Conservation (phyloP, 2,888 invertebrate species). For the Athetis lepigone region DNA sequence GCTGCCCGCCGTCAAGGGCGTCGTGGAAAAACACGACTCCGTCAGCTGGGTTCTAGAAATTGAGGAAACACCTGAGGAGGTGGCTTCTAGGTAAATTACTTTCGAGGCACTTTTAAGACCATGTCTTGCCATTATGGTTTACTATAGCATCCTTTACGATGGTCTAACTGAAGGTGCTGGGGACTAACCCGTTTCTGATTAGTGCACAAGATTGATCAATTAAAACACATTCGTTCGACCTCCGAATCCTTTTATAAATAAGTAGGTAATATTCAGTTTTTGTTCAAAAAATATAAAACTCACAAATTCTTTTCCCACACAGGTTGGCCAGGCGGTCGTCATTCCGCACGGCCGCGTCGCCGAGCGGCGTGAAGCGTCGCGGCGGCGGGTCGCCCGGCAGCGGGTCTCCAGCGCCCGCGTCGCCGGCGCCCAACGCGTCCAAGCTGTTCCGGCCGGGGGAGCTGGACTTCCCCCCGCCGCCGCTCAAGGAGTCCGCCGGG, state of each 20-base stretch:
- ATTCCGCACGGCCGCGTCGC: constrained; percentile 88
- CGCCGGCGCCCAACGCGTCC: constrained; percentile 87
- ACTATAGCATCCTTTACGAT: neutral
- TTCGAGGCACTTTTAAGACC: neutral
- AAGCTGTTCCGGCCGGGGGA: constrained; percentile 87
- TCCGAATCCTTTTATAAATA: neutral
- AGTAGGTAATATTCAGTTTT: too few species aligned
- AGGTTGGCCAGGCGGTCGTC: constrained; percentile 93
- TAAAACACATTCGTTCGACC: neutral
- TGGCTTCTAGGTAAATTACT: constrained; percentile 89
- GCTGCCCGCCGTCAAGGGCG: constrained; percentile 94
- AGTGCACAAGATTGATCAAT: neutral
- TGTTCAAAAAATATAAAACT: neutral
- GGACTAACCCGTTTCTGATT: too few species aligned
- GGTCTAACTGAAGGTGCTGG: neutral
- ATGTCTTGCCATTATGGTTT: neutral
- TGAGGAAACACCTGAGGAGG: constrained; percentile 93
- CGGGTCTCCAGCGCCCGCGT: constrained; percentile 85
- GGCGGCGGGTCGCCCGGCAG: constrained; percentile 84
- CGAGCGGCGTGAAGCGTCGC: constrained; percentile 86
- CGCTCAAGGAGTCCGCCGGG: constrained; percentile 92
- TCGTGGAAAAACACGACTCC: constrained; percentile 96
- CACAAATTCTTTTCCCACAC: neutral
- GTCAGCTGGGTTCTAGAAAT: constrained; percentile 97
- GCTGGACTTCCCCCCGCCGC: constrained; percentile 85